Evolutionary conservation across 1,140 invertebrate genomes (phyloP), one percentile per base, ranked within the genome.

Genomic region (Cephus cinctus): DNA sequence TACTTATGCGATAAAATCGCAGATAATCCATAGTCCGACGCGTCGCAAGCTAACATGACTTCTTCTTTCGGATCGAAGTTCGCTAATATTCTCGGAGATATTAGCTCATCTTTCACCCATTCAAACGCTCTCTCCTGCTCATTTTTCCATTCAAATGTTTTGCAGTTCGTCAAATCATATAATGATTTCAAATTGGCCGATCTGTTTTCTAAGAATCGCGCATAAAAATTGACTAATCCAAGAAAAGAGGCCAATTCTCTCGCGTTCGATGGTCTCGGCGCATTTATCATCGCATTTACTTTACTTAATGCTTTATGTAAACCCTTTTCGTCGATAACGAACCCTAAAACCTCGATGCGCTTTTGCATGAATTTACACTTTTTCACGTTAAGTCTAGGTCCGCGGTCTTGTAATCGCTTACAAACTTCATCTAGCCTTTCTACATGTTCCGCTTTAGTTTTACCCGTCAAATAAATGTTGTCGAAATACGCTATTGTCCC

Each of bases 1-100:
- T 57, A 42, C 4, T 30, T 18, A 45, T 78, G 69, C 9, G 56
- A 56, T 4, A 77, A 34, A 3, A 75, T 66, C 11, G 61, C 57
- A 0, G 71, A 69, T 2, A 77, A 45, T 16, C 70, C 74, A 50
- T 61, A 60, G 0, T 60, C 23, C 1, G 59, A 66, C 2, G 74
- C 71, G 54, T 78, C 75, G 30, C 61, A 64, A 5, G 61, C 56
- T 11, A 78, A 21, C n/a, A 65, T 36, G 5, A 77, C 39, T 12
- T 56, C 31, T 20, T 51, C 41, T 4, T 54, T 36, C 8, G 67
- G 57, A 43, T 76, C 59, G 51, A 51, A 76, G 42, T 75, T 65
- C 2, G 63, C 60, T 19, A 71, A 50, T 5, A 65, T 18, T 8
- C 49, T 23, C 3, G 50, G 39, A 11, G 57, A 61, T 12, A 45